These are phyloP conservation scores for Bucorvus abyssinicus DNA, from an alignment of 2,797 vertebrate species.

Conservation along the genomic window DNA sequence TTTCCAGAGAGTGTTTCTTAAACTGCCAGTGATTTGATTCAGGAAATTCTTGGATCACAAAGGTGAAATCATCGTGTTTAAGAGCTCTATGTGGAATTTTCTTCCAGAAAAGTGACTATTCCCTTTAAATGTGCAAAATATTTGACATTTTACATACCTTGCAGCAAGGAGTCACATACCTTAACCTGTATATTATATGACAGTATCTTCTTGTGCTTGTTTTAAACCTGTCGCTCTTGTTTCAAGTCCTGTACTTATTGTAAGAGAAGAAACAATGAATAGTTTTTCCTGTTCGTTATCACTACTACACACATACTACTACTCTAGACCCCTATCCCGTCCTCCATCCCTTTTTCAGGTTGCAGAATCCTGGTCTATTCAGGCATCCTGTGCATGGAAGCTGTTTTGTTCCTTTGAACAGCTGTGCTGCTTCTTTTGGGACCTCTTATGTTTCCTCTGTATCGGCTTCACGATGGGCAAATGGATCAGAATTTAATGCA, in stretches of 20 bases:
- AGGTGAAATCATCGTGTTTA: neutral
- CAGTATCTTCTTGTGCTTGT: neutral
- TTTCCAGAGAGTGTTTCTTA: neutral
- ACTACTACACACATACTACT: neutral
- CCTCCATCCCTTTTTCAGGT: neutral
- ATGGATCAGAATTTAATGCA: neutral
- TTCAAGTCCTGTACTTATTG: neutral
- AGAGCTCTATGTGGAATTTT: neutral
- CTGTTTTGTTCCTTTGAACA: neutral
- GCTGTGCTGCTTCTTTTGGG: neutral
- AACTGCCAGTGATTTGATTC: neutral
- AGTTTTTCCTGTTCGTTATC: neutral
- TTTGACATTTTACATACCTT: neutral
- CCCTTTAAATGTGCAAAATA: neutral
- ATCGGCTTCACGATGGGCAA: neutral
- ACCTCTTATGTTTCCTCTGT: neutral
- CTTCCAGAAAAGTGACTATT: neutral
- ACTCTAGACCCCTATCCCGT: neutral
- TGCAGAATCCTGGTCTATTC: neutral
- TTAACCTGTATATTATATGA: neutral
- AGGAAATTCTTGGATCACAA: neutral
- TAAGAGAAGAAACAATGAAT: neutral
- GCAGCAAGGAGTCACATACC: neutral
- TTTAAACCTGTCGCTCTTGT: neutral
- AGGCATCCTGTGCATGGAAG: neutral